Conservation (phyloP, 1,140 invertebrate species). For the Aphis craccivora region DNA sequence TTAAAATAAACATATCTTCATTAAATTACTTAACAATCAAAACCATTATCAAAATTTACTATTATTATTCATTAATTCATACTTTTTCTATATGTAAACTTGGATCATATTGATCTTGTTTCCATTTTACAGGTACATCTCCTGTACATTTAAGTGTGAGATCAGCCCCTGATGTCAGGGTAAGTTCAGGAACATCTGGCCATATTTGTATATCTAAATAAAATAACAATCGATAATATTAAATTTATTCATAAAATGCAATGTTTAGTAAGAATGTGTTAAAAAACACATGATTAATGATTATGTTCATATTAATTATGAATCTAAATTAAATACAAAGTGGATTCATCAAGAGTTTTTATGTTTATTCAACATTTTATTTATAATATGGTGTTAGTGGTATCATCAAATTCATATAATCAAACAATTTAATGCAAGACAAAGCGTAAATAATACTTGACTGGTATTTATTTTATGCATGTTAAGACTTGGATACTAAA, state of each 20-base stretch:
- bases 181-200: conserved; percentile 57
- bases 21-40: neutral
- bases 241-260: neutral
- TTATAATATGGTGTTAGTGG: no score
- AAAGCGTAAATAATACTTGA: no score
- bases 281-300: neutral
- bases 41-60: neutral
- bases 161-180: conserved; percentile 57
- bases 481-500: no score
- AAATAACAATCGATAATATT: neutral
- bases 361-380: no score
- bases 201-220: conserved; percentile 24
- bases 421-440: no score
- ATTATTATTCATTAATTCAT: neutral
- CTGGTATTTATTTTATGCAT: no score
- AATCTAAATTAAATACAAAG: neutral
- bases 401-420: no score
- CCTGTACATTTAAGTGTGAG: conserved; percentile 49
- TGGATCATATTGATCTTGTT: conserved; percentile 2
- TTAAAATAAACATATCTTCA: neutral
- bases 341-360: no score
- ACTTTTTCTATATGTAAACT: conserved; percentile 30
- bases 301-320: neutral
- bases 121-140: conserved; percentile 48
- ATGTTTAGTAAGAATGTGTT: neutral